Base-by-base conservation (phyloP, 2,888 invertebrate genomes). In the Drosophila vallismaia region DNA sequence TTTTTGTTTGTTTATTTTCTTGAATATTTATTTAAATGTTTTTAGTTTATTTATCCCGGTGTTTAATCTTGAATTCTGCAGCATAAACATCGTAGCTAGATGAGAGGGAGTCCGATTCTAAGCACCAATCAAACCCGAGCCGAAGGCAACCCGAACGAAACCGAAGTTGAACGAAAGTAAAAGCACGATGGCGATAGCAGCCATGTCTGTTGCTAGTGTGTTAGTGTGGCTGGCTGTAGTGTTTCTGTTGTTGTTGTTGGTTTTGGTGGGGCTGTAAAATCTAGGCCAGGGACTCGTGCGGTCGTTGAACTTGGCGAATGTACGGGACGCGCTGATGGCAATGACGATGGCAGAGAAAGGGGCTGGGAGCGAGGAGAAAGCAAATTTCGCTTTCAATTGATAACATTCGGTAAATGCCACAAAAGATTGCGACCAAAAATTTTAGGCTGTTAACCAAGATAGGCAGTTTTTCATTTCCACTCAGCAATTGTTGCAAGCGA, bases 201-300 rank as follows among this genome's bases (percentile, higher is more conserved):
- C 63, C 56, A 54, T 53, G 44, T 44, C 40, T 71, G 59, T 44
- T 60, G 58, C 53, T 42, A 31, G 14, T 50, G 54, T 52, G 58
- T 19, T 14, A 42, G 62, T 71, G 69, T 71, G 76, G 9, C 10
- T 10, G 38, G 38, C 38, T 38, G 8, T 44, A 19, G 19, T 19
- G 19, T 19, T 19, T 0, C 19, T 44, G 24, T 19, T 44, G 24
- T 24, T 44, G 24, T 3, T 24, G 42, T 24, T 44, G 44, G 9
- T 10, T 19, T 44, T 44, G 44, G 24, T 44, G 40, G 14, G 12
- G 75, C 75, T 82, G 78, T 71, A 77, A 79, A 88, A 91, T 90
- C 82, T 91, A 91, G 91, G 91, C 90, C 91, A 91, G 87, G 91
- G 90, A 91, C 91, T 85, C 82, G 82, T 81, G 71, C 90, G 91